A percentile compares a stretch with the other conserved stretches of the same genome.
Conservation (phyloP, 2,888 invertebrate genomes). For the Limenitis arthemis region DNA sequence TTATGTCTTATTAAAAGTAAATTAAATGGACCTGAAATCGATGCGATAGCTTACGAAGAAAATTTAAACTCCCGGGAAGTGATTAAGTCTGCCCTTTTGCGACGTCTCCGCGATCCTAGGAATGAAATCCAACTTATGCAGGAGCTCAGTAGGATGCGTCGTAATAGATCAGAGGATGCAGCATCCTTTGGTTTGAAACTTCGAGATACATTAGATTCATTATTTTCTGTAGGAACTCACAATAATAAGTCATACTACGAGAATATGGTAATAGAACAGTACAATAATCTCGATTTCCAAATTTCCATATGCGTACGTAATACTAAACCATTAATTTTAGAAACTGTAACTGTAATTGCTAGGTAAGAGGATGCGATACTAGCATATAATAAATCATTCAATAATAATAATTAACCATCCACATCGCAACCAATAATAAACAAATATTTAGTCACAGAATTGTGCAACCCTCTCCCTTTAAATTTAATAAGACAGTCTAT, state of each 20-base stretch:
- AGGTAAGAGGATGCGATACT: not conserved
- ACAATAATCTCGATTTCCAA: not conserved
- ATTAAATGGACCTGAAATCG: not conserved
- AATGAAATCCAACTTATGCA: not conserved
- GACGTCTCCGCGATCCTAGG: not conserved
- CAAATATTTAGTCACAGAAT: not conserved
- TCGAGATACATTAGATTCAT: not conserved
- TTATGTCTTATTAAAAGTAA: not conserved
- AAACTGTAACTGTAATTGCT: not conserved
- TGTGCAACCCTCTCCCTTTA: not conserved
- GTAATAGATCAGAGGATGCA: not conserved
- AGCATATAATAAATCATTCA: too few relatives aligned
- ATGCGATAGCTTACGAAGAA: not conserved
- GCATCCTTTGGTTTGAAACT: not conserved
- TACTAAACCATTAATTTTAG: not conserved
- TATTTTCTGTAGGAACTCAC: not conserved
- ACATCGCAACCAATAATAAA: too few relatives aligned
- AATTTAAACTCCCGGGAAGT: not conserved
- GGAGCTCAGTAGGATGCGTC: not conserved
- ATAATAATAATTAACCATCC: too few relatives aligned
- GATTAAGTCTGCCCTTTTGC: not conserved
- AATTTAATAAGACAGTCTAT: conserved; percentile 1
- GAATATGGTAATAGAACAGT: too few relatives aligned
- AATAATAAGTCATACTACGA: not conserved
- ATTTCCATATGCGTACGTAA: not conserved